These are phyloP conservation scores for Popillia japonica DNA, from an alignment of 1,140 invertebrate genomes.

Conservation along the genomic window DNA sequence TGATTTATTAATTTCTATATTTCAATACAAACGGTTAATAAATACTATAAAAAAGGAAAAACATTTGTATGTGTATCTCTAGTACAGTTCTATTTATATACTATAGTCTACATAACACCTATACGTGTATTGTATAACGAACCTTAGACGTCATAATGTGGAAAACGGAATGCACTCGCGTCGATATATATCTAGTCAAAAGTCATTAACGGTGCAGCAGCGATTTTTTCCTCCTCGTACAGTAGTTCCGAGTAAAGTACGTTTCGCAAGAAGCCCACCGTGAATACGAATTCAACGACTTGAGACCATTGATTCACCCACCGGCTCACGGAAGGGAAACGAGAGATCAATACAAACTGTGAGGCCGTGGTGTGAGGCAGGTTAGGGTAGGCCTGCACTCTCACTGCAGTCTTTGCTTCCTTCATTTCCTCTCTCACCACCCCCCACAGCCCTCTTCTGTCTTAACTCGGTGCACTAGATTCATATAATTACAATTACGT, in stretches of 20 bases:
- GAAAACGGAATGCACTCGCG: constrained; percentile 16
- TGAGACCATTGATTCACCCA: constrained; percentile 54
- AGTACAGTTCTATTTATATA: no score
- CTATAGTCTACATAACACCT: not conserved
- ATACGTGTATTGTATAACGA: not conserved
- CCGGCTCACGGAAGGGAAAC: constrained; percentile 49
- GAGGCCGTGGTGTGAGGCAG: constrained; percentile 53
- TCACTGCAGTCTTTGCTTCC: constrained; percentile 50
- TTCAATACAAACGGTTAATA: no score
- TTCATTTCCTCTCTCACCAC: constrained; percentile 45
- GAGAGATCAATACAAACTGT: constrained; percentile 52
- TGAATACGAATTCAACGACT: constrained; percentile 47
- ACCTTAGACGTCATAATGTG: constrained; percentile 6
- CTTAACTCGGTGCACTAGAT: constrained; percentile 46
- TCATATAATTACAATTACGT: constrained; percentile 44
- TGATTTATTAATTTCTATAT: no score
- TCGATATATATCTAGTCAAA: constrained; percentile 35
- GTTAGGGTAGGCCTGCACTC: constrained; percentile 52
- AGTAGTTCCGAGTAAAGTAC: not conserved
- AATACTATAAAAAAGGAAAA: no score
- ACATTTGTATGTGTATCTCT: no score
- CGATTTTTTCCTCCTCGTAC: constrained; percentile 13
- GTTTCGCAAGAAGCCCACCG: constrained; percentile 32
- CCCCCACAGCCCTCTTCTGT: constrained; percentile 27
- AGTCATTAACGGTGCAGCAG: constrained; percentile 33